Base-by-base conservation (phyloP, 2,888 invertebrate genomes). In the Rotaria macrura region DNA sequence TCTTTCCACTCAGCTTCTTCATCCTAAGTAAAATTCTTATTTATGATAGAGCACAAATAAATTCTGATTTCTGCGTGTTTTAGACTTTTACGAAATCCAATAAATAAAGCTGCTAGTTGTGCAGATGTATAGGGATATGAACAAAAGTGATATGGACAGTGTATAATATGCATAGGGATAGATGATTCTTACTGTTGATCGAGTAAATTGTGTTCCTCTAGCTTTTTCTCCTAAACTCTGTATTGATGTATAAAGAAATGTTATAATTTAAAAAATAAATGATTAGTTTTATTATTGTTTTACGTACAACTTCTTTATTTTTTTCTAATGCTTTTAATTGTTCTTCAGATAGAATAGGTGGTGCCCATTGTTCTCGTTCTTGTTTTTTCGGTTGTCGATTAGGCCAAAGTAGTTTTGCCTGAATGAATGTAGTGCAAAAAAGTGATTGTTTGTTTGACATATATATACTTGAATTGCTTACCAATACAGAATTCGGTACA, bases 391-490 rank as follows among this genome's bases (percentile, higher is more conserved):
- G 10, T 43, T 17, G n/a, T 25, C 38, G 40, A 43, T 79, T 34
- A 12, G 79, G 79, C 79, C 79, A 79, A 40, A 79, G 43, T 79
- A 79, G 43, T 43, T 79, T 79, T 3, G 79, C 79, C 79, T 79
- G 43, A 43, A n/a, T 14, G 7, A n/a, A n/a, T n/a, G n/a, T n/a
- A n/a, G n/a, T n/a, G n/a, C n/a, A n/a, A n/a, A n/a, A n/a, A n/a
- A n/a, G n/a, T n/a, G n/a, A n/a, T n/a, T n/a, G n/a, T n/a, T n/a
- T n/a, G n/a, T n/a, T n/a, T n/a, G n/a, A n/a, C n/a, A n/a, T 29
- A 29, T 65, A 29, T 1, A 23, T 23, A 34, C 2, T 17, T 65
- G 20, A 34, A 17, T 65, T 7, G 12, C 79, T 9, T 79, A 79
- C 79, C 12, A 79, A 43, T 12, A 79, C 79, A 79, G 79, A 79